Evolutionary conservation across 1,140 invertebrate genomes (phyloP).

Genomic region (Drosophila triauraria): DNA sequence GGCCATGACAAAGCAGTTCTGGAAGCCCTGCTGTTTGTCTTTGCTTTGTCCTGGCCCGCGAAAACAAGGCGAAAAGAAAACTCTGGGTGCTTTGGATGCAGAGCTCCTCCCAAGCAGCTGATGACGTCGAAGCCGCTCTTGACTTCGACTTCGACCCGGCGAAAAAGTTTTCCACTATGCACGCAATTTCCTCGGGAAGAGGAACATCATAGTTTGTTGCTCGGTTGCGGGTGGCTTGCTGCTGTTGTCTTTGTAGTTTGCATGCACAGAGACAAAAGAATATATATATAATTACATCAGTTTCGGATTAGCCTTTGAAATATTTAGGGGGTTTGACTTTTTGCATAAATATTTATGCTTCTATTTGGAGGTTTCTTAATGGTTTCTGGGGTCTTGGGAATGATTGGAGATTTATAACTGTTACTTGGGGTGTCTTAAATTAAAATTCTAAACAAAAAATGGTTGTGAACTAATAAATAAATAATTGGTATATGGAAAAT

Average conservation of each 20-base stretch:
- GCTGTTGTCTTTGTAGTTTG: slow-evolving; percentile 4
- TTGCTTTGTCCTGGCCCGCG: slow-evolving; percentile 47
- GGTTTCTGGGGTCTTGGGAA: neutral
- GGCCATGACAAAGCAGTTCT: slow-evolving; percentile 71
- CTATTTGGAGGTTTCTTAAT: neutral
- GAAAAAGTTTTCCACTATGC: slow-evolving; percentile 53
- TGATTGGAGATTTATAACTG: neutral
- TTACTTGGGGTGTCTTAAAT: too few relatives aligned
- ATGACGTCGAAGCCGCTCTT: slow-evolving; percentile 65
- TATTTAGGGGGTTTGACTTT: neutral
- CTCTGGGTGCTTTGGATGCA: slow-evolving; percentile 6
- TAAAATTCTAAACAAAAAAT: too few relatives aligned
- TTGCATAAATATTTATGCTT: slow-evolving; percentile 14
- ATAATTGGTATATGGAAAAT: too few relatives aligned
- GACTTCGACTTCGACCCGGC: slow-evolving; percentile 55
- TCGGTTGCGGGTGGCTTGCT: slow-evolving; percentile 14
- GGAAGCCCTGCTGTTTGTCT: slow-evolving; percentile 37
- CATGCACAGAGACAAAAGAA: slow-evolving; percentile 28
- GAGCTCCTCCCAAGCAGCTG: slow-evolving; percentile 46
- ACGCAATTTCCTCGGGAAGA: slow-evolving; percentile 67
- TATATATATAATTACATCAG: slow-evolving; percentile 19
- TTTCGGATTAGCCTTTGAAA: slow-evolving; percentile 6
- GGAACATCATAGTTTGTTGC: slow-evolving; percentile 55
- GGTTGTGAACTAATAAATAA: neutral
- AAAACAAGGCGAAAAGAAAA: slow-evolving; percentile 57